Evolutionary conservation across 1,140 invertebrate genomes (phyloP), one percentile per base, ranked within the genome.

Genomic region (Lepidurus arcticus): DNA sequence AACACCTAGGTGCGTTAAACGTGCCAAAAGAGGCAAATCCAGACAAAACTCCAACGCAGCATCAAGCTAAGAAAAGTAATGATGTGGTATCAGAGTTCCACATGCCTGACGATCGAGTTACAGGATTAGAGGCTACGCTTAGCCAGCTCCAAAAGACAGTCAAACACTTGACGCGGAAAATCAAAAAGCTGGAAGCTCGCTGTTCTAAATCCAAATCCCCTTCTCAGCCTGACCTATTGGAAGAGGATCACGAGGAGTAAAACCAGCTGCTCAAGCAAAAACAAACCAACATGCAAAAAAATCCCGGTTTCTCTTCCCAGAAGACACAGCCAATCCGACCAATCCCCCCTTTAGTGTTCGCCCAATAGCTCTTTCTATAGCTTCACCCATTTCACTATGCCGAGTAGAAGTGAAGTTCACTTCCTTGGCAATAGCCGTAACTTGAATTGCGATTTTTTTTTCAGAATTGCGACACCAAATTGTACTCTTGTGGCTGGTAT

Each of bases 51-150:
- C 7, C 53, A 65, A n/a, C 13, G 53, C 53, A 9, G 53, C 8
- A 9, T 65, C 16, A 21, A 9, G 13, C 6, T 21, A 13, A 65
- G n/a, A 13, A 21, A 65, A 7, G 16, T 65, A 0, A 13, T 21
- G 53, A 65, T 1, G 13, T 7, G 16, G 13, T 21, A 7, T 65
- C 53, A 9, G 9, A 11, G 16, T 1, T 65, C 6, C 16, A 65
- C 53, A n/a, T n/a, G 53, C 13, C 53, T 65, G 9, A 65, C n/a
- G 53, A 65, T 47, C 85, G 88, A 42, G 83, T 91, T 5, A 87
- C 87, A 80, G 85, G 87, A 78, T 81, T 91, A 9, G 87, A 89
- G 82, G 84, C 87, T 74, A 83, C 87, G 5, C 85, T 91, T 5
- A 82, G 85, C 34, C 84, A 86, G 65, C 83, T 91, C 74, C 84